Evolutionary conservation across 2,888 invertebrate species (phyloP).

Genomic region (Seira sanloemensis): DNA sequence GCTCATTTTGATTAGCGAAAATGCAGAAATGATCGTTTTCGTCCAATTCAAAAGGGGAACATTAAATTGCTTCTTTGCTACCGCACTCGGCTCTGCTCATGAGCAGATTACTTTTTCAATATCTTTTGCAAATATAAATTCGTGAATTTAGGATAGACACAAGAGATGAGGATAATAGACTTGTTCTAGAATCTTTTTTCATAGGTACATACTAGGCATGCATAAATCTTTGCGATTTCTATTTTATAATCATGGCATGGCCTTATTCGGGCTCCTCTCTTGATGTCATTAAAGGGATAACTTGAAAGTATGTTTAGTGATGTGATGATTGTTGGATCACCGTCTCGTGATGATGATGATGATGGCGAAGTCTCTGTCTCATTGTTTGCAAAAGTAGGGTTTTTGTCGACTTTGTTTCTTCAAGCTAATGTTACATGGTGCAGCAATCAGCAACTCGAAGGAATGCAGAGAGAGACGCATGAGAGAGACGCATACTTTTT

Average conservation of each 20-base stretch:
- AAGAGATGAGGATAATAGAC: not conserved
- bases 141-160: not conserved
- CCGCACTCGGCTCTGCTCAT: no score
- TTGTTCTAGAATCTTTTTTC: not conserved
- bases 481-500: not conserved
- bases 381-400: conserved; percentile 8
- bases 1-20: not conserved
- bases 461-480: not conserved
- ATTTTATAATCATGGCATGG: conserved; percentile 31
- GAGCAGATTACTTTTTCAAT: not conserved
- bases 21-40: not conserved
- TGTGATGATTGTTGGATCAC: conserved; percentile 11
- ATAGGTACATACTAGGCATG: not conserved
- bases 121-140: conserved; percentile 6
- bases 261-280: conserved; percentile 18
- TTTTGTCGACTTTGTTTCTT: not conserved
- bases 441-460: not conserved
- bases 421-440: no score
- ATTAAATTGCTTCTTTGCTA: not conserved
- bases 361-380: not conserved
- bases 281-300: conserved; percentile 7
- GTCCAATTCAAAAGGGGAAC: not conserved
- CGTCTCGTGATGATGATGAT: conserved; percentile 2
- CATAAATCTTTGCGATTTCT: conserved; percentile 7
- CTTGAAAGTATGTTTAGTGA: conserved; percentile 5